A percentile compares a stretch with the other conserved stretches of the same genome.
Conservation (phyloP, 2,888 invertebrate species). For the Melieria crassipennis region DNA sequence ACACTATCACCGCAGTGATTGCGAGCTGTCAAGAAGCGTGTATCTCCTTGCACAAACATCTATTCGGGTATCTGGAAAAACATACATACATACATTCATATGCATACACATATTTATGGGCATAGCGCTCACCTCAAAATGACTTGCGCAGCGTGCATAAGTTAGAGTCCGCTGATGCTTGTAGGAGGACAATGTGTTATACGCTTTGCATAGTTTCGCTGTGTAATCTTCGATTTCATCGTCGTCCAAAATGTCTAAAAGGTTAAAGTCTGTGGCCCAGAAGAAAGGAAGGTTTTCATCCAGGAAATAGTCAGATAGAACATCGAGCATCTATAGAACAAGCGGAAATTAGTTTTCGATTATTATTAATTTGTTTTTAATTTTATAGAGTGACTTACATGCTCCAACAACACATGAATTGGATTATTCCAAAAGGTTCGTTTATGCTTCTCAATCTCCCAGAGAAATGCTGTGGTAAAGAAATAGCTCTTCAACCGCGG, state of each 20-base stretch:
- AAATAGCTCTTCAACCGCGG: conserved; percentile 48
- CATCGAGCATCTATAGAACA: conserved; percentile 41
- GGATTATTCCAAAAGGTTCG: conserved; percentile 43
- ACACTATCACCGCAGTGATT: too few relatives aligned
- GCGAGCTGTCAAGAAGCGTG: too few relatives aligned
- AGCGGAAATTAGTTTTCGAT: too few relatives aligned
- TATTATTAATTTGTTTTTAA: too few relatives aligned
- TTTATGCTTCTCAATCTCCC: conserved; percentile 34
- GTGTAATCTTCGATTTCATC: conserved; percentile 27
- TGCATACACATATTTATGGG: background rate
- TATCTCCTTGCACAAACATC: background rate
- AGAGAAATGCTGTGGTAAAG: conserved; percentile 47
- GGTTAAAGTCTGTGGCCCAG: conserved; percentile 42
- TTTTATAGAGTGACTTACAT: conserved; percentile 39
- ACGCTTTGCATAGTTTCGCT: conserved; percentile 14
- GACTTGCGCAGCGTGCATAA: background rate
- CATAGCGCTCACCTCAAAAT: conserved; percentile 26
- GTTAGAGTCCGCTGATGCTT: conserved; percentile 9
- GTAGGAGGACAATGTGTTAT: conserved; percentile 18
- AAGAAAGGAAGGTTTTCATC: conserved; percentile 37
- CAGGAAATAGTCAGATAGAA: conserved; percentile 30
- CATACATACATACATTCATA: background rate
- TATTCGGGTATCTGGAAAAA: background rate
- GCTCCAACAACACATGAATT: conserved; percentile 35
- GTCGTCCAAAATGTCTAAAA: conserved; percentile 32